Conservation (phyloP, 2,888 invertebrate genomes). For the Pollenia labialis region DNA sequence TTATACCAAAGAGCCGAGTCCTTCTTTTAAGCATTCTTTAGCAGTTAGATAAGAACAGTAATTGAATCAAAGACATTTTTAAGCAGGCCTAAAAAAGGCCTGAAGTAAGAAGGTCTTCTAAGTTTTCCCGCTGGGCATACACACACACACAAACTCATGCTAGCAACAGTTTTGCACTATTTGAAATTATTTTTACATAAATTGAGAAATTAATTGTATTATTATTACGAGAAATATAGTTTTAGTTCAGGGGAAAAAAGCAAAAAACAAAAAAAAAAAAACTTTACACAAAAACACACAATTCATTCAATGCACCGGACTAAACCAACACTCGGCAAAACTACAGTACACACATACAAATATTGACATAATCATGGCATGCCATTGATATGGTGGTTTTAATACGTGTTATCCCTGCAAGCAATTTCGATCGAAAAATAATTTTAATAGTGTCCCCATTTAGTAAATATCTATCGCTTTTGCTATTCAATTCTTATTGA, state of each 20-base stretch:
- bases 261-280: not conserved
- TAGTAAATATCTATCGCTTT: too few relatives aligned
- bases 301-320: not conserved
- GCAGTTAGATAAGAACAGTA: too few relatives aligned
- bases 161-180: not conserved
- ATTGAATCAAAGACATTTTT: too few relatives aligned
- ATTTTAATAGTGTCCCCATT: too few relatives aligned
- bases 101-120: too few relatives aligned
- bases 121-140: too few relatives aligned
- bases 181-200: constrained; percentile 25
- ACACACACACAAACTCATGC: not conserved
- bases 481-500: too few relatives aligned
- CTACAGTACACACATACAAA: constrained; percentile 1
- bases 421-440: too few relatives aligned
- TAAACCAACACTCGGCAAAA: constrained; percentile 35
- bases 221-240: constrained; percentile 12
- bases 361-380: constrained; percentile 39
- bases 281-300: not conserved
- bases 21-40: too few relatives aligned
- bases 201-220: constrained; percentile 40
- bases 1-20: too few relatives aligned
- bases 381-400: constrained; percentile 51
- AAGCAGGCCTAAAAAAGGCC: too few relatives aligned
- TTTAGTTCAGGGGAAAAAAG: not conserved
- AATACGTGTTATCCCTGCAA: constrained; percentile 39